Conservation (phyloP, 2,888 invertebrate species). For the Phytoseiulus persimilis region DNA sequence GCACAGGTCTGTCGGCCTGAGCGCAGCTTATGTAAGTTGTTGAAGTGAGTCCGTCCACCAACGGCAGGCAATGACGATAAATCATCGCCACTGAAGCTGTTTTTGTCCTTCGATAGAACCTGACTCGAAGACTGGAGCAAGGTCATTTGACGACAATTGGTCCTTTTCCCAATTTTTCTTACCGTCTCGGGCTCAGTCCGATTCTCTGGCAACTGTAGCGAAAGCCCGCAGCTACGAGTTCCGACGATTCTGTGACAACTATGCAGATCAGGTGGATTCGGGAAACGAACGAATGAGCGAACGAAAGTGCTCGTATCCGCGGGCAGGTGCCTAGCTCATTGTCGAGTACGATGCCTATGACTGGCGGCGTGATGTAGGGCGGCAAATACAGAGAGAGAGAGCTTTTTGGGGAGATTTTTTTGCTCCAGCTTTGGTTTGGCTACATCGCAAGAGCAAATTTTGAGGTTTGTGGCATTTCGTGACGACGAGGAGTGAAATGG, state of each 20-base stretch:
- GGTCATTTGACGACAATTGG: no score
- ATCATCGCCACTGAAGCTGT: no score
- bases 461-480: not conserved
- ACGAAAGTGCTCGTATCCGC: not conserved
- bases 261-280: not conserved
- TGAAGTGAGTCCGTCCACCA: no score
- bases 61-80: no score
- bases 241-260: not conserved
- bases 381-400: not conserved
- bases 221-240: not conserved
- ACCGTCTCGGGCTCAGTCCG: no score
- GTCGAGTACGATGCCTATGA: not conserved
- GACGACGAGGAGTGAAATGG: not conserved
- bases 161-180: no score
- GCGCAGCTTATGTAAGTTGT: no score
- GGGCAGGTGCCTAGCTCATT: not conserved
- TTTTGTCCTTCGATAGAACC: no score
- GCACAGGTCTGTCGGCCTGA: not conserved
- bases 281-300: not conserved
- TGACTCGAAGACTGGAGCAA: no score
- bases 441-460: conserved; percentile 5
- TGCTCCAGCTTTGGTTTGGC: not conserved
- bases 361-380: not conserved
- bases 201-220: not conserved
- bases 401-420: not conserved